A percentile compares a stretch with the other conserved stretches of the same genome.
These are phyloP conservation scores for Anarsia innoxiella DNA, from an alignment of 2,888 invertebrate species.

Conservation along the genomic window DNA sequence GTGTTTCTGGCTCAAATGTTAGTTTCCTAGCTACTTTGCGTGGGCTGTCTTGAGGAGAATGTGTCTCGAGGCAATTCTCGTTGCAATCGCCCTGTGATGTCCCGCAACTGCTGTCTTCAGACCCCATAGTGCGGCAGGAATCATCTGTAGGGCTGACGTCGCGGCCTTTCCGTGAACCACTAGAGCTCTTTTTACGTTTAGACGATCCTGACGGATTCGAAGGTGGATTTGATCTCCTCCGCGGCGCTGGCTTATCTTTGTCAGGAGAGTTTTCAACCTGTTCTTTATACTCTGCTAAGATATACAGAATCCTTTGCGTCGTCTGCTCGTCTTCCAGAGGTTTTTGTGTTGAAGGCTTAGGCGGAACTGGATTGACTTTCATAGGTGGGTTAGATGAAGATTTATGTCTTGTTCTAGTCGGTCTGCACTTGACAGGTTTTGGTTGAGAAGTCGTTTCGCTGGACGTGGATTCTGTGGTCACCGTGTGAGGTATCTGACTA, in stretches of 20 bases:
- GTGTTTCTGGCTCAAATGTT: constrained; percentile 62
- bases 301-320: constrained; percentile 85
- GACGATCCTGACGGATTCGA: constrained; percentile 81
- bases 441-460: constrained; percentile 32
- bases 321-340: constrained; percentile 88
- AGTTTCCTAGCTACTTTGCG: constrained; percentile 61
- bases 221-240: constrained; percentile 83
- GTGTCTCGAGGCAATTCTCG: constrained; percentile 67
- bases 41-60: constrained; percentile 74
- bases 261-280: constrained; percentile 87
- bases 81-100: constrained; percentile 73
- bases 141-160: constrained; percentile 80
- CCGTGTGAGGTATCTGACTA: constrained; percentile 41
- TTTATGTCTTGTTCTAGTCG: constrained; percentile 73
- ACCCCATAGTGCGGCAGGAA: constrained; percentile 80
- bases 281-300: constrained; percentile 86
- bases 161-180: constrained; percentile 73
- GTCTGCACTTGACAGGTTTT: constrained; percentile 44
- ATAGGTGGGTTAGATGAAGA: constrained; percentile 75
- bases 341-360: constrained; percentile 76
- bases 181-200: constrained; percentile 81
- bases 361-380: constrained; percentile 79
- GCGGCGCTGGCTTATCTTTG: constrained; percentile 87
- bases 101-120: constrained; percentile 85
- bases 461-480: constrained; percentile 41